Base-by-base conservation (phyloP, 2,113 vertebrate genomes). In the Balaeniceps rex region DNA sequence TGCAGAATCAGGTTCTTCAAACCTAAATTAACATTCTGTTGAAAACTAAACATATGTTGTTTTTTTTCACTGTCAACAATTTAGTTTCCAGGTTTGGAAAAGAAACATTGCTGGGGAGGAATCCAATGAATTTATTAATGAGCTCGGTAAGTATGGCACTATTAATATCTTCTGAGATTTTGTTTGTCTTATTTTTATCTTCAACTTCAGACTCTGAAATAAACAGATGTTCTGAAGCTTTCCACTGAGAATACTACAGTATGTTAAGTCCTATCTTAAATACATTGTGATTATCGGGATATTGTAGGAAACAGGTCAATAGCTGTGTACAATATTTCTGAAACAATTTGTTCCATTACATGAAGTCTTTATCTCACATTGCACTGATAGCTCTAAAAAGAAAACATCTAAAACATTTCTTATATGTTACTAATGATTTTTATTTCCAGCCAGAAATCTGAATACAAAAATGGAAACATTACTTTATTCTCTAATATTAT, bases 121-220 rank as follows among this genome's bases (percentile, higher is more conserved):
- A 98, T 99, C 98, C 70, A 99, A 99, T 98, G 98, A 98, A 93
- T 99, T 99, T 98, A 99, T 99, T 97, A 99, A 99, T 93, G 98
- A 99, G 57, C 97, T 98, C 11, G 80, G 98, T 99, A 97, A 98
- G 97, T 98, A 75, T 63, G 77, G 44, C 44, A 80, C 88, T 96
- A 88, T 96, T 97, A 93, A 92, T 92, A 86, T 95, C 87, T 87
- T 95, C 57, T 94, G 80, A 70, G 55, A 81, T 91, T 94, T 92
- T 87, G 21, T 81, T 84, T 93, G 79, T 83, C 86, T 95, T 95
- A 91, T 89, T 95, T 96, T 93, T 92, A 66, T 85, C 81, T 82
- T 95, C 44, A 49, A 7, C 71, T 90, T 82, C 47, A 93, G 84
- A 65, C n/a, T 74, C 72, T 72, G 55, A 94, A 95, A 90, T 93